Base-by-base conservation (phyloP, 2,888 invertebrate species). In the Diloba caeruleocephala region DNA sequence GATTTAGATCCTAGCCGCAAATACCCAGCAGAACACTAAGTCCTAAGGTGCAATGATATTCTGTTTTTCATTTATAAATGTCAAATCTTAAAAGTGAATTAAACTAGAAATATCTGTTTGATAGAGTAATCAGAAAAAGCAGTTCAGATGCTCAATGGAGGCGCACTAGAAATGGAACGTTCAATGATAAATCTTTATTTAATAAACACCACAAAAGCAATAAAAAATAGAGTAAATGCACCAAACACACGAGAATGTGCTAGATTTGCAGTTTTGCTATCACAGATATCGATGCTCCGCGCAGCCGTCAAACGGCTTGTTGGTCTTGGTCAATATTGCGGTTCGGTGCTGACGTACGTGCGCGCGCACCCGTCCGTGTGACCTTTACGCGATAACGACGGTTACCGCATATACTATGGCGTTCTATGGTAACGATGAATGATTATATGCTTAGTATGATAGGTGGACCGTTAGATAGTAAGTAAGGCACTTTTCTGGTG, bases 311-410 rank as follows among this genome's bases (percentile, higher is more conserved):
- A 36, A 51, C 41, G 37, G 41, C 34, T 57, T 55, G 74, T 84
- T 85, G 78, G n/a, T n/a, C n/a, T n/a, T n/a, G n/a, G 89, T 90
- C 91, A 88, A 91, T 91, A 91, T 78, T 70, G 61, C 54, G 54
- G 63, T 69, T 58, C 64, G 75, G 75, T 13, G 19, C 75, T 83
- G 85, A 87, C 89, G 90, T 88, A 82, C 72, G 31, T 83, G 78
- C 85, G 88, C 90, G 92, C 91, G 89, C 90, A 89, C 52, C 36
- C 71, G 79, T 66, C 76, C 77, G 66, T 76, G 46, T 85, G 88
- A 89, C 88, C 88, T 88, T 87, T 80, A 71, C 65, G 34, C 46
- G 67, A 61, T 61, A 63, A 63, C 58, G 48, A 59, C 19, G 52
- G 44, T 46, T 58, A 52, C 50, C 25, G 42, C 44, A 39, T 45